Evolutionary conservation across 2,113 vertebrate genomes (phyloP).

Genomic region (Odontesthes bonariensis): DNA sequence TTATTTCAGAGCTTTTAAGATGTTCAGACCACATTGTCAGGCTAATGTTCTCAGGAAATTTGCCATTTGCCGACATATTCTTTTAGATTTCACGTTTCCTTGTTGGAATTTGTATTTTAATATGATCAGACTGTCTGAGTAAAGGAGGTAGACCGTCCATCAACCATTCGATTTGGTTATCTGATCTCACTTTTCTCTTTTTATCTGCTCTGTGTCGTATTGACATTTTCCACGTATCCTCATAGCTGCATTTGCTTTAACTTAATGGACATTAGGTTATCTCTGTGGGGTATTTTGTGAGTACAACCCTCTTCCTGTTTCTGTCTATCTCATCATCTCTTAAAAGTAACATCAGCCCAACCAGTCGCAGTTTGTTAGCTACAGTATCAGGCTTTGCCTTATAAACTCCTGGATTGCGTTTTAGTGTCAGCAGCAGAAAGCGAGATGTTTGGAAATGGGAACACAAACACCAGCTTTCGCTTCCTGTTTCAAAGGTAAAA

Average conservation of each 20-base stretch:
- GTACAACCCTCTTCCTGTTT: neutral
- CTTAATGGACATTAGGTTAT: constrained; percentile 37
- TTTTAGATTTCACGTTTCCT: neutral
- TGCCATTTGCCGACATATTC: too few relatives aligned
- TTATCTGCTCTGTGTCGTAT: constrained; percentile 45
- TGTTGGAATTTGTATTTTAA: neutral
- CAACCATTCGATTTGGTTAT: constrained; percentile 23
- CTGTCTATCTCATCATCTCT: constrained; percentile 8
- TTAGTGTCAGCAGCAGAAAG: too few relatives aligned
- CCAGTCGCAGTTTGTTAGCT: constrained; percentile 1
- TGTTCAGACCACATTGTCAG: too few relatives aligned
- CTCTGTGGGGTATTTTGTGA: constrained; percentile 24
- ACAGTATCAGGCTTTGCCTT: neutral
- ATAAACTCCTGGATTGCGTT: too few relatives aligned
- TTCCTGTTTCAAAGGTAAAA: too few relatives aligned
- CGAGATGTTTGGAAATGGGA: too few relatives aligned
- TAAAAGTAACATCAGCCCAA: constrained; percentile 5
- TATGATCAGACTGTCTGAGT: neutral
- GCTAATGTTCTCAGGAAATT: neutral
- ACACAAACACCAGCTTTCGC: too few relatives aligned
- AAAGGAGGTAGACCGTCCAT: neutral
- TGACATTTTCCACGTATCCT: constrained; percentile 48
- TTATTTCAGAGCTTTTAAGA: neutral
- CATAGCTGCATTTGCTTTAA: constrained; percentile 42
- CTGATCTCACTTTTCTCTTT: constrained; percentile 12